Percentiles rank a stretch among this genome's conserved stretches.
Conservation (phyloP, 2,888 invertebrate genomes). For the Scaptodrosophila latifasciaeformis region DNA sequence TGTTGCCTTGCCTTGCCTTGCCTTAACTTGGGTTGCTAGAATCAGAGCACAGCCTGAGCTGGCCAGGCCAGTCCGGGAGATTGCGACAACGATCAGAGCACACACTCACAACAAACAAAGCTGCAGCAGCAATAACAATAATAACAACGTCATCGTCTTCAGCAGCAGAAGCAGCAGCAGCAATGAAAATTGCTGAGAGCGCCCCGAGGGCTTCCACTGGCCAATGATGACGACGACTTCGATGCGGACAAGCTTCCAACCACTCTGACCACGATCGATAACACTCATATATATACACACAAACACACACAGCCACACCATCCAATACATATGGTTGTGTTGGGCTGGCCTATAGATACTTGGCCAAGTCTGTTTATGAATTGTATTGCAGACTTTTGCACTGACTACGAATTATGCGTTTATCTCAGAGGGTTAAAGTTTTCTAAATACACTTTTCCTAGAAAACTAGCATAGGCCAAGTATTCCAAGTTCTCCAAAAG, state of each 20-base stretch:
- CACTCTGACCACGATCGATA: slow-evolving; percentile 64
- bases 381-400: slow-evolving; percentile 43
- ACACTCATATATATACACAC: slow-evolving; percentile 32
- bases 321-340: not conserved
- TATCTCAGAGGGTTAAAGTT: slow-evolving; percentile 49
- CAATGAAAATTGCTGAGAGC: slow-evolving; percentile 71
- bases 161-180: slow-evolving; percentile 37
- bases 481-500: too few relatives aligned
- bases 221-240: slow-evolving; percentile 43
- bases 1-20: slow-evolving; percentile 36
- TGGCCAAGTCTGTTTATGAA: slow-evolving; percentile 52
- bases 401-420: slow-evolving; percentile 49
- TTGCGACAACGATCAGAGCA: slow-evolving; percentile 58
- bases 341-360: too few relatives aligned
- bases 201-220: slow-evolving; percentile 69
- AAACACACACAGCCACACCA: slow-evolving; percentile 5
- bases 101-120: too few relatives aligned
- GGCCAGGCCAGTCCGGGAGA: slow-evolving; percentile 39
- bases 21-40: slow-evolving; percentile 37
- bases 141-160: slow-evolving; percentile 22
- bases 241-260: slow-evolving; percentile 45
- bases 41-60: slow-evolving; percentile 49
- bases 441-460: slow-evolving; percentile 12
- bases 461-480: too few relatives aligned
- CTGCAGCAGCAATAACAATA: slow-evolving; percentile 28